These are phyloP conservation scores for Aethina tumida DNA, from an alignment of 1,140 invertebrate genomes.

Conservation along the genomic window DNA sequence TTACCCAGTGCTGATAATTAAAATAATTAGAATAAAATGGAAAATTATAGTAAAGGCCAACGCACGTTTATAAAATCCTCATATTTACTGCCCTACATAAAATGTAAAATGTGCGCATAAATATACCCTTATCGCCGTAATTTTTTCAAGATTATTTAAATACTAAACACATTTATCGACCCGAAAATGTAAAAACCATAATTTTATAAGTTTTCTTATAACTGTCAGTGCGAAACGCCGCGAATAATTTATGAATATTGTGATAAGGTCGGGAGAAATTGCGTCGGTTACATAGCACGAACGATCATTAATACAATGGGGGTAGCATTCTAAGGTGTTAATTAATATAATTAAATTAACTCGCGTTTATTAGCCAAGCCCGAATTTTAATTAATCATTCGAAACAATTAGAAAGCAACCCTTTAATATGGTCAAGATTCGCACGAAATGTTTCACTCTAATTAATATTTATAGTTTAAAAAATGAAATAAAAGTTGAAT, in stretches of 20 bases:
- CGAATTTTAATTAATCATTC: too few species aligned
- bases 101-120: too few species aligned
- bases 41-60: too few species aligned
- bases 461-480: too few species aligned
- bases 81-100: too few species aligned
- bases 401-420: too few species aligned
- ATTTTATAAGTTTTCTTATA: slow-evolving; percentile 3
- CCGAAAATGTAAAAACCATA: background rate
- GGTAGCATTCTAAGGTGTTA: slow-evolving; percentile 1
- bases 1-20: too few species aligned
- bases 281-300: background rate
- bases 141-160: slow-evolving; percentile 1
- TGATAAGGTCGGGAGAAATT: slow-evolving; percentile 1
- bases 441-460: too few species aligned
- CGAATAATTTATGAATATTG: background rate
- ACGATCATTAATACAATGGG: background rate
- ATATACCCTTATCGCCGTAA: background rate
- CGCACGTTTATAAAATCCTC: too few species aligned
- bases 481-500: too few species aligned
- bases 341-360: slow-evolving; percentile 3
- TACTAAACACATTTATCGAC: slow-evolving; percentile 1
- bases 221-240: background rate
- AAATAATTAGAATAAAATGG: too few species aligned
- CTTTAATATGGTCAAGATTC: too few species aligned
- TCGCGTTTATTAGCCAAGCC: slow-evolving; percentile 1